Evolutionary conservation across 2,888 invertebrate genomes (phyloP).

Genomic region (Aelia acuminata): DNA sequence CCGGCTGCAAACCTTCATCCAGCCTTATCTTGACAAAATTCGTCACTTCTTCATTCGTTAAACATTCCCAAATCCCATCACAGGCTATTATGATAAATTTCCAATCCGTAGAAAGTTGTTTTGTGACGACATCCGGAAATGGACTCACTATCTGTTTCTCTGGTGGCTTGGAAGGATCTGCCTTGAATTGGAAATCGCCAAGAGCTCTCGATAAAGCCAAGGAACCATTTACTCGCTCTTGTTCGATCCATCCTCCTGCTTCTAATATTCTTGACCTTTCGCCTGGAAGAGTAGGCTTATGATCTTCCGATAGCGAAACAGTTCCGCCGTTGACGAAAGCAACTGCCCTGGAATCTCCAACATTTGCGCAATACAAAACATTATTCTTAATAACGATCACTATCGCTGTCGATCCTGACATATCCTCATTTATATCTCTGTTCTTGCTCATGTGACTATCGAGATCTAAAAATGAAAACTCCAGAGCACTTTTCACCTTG

Average conservation of each 20-base stretch:
- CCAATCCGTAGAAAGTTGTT: constrained; percentile 88
- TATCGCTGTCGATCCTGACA: constrained; percentile 95
- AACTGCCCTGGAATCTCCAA: constrained; percentile 63
- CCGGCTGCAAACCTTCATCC: constrained; percentile 86
- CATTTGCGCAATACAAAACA: constrained; percentile 83
- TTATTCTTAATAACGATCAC: constrained; percentile 87
- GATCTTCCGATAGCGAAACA: constrained; percentile 62
- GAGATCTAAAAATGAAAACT: constrained; percentile 85
- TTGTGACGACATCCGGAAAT: constrained; percentile 90
- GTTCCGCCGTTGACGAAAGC: constrained; percentile 57
- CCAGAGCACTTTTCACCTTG: constrained; percentile 54
- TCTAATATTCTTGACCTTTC: constrained; percentile 61
- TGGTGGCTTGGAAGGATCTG: constrained; percentile 48
- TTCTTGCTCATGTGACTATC: constrained; percentile 95
- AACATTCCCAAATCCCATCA: constrained; percentile 99
- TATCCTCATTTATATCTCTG: constrained; percentile 88
- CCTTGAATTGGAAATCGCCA: constrained; percentile 63
- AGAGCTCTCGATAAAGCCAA: constrained; percentile 62
- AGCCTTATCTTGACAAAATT: constrained; percentile 89
- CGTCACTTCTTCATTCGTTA: constrained; percentile 94
- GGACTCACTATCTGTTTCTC: constrained; percentile 81
- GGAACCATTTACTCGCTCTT: constrained; percentile 63
- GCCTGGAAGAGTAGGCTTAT: constrained; percentile 60
- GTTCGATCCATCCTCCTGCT: constrained; percentile 63
- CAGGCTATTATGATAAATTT: constrained; percentile 97